Evolutionary conservation across 2,113 vertebrate genomes (phyloP).

Genomic region (Hemibagrus wyckioides): DNA sequence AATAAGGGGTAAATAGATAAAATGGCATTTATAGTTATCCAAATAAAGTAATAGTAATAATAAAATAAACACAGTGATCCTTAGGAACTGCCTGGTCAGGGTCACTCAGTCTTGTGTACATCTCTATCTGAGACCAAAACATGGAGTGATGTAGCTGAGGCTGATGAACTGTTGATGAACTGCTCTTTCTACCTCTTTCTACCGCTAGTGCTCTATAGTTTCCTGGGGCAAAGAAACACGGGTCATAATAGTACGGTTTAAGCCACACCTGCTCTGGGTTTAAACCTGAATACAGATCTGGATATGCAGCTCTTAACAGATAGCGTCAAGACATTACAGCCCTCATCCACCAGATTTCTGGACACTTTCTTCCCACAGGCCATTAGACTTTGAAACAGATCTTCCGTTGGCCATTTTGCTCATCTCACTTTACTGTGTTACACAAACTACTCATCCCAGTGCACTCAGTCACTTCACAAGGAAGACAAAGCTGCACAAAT

Average conservation of each 20-base stretch:
- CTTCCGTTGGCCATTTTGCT: not conserved
- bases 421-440: not conserved
- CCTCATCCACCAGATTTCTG: not conserved
- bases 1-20: not conserved
- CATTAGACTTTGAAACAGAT: not conserved
- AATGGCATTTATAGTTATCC: not conserved
- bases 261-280: not conserved
- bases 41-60: too few relatives aligned
- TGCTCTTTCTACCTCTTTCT: not conserved
- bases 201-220: not conserved
- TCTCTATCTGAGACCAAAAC: not conserved
- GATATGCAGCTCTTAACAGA: not conserved
- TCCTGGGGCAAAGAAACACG: not conserved
- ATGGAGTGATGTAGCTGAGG: not conserved
- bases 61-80: not conserved
- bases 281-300: not conserved
- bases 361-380: not conserved
- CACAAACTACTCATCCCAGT: not conserved
- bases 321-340: not conserved
- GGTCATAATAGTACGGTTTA: not conserved
- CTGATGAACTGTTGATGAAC: not conserved
- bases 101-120: not conserved
- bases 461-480: not conserved
- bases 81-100: not conserved
- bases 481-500: not conserved